A percentile compares a stretch with the other conserved stretches of the same genome.
phyloP scores from a whole-genome alignment of 1,140 invertebrate species.

The Bombus turneri region DNA sequence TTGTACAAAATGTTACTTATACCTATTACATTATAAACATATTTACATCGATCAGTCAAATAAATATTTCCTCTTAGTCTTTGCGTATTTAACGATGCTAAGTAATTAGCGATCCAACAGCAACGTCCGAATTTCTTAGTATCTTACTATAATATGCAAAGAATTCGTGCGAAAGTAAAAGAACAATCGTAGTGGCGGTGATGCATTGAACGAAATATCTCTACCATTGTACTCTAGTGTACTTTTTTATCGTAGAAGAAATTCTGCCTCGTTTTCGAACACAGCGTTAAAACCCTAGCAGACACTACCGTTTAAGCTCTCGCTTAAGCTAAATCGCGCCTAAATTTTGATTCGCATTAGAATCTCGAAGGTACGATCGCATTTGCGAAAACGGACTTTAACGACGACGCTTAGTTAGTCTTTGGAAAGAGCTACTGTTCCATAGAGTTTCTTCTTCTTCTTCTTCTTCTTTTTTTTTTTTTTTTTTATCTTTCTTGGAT shows the following conservation, averaged over 20 bases:
- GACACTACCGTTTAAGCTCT: slow-evolving; percentile 37
- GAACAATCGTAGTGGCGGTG: not conserved
- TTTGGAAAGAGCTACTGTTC: slow-evolving; percentile 55
- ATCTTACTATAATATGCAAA: not conserved
- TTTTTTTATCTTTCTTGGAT: not conserved
- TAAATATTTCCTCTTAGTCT: slow-evolving; percentile 71
- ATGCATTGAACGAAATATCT: slow-evolving; percentile 14
- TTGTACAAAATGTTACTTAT: slow-evolving; percentile 62
- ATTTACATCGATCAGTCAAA: slow-evolving; percentile 81
- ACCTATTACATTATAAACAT: slow-evolving; percentile 71
- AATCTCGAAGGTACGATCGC: slow-evolving; percentile 38
- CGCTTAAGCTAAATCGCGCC: slow-evolving; percentile 36
- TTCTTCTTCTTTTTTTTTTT: not conserved
- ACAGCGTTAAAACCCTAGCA: slow-evolving; percentile 19
- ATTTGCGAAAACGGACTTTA: not conserved
- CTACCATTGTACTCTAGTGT: slow-evolving; percentile 15
- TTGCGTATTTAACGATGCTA: slow-evolving; percentile 45
- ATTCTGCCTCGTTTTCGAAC: slow-evolving; percentile 20
- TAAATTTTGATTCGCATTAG: slow-evolving; percentile 44
- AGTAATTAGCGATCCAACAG: slow-evolving; percentile 20
- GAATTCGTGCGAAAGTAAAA: slow-evolving; percentile 13
- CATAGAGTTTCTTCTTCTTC: slow-evolving; percentile 6
- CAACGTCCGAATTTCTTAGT: not conserved
- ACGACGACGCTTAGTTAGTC: slow-evolving; percentile 45
- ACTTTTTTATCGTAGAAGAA: not conserved